Evolutionary conservation across 2,797 vertebrate genomes (phyloP).

Genomic region (Chrysolophus pictus): DNA sequence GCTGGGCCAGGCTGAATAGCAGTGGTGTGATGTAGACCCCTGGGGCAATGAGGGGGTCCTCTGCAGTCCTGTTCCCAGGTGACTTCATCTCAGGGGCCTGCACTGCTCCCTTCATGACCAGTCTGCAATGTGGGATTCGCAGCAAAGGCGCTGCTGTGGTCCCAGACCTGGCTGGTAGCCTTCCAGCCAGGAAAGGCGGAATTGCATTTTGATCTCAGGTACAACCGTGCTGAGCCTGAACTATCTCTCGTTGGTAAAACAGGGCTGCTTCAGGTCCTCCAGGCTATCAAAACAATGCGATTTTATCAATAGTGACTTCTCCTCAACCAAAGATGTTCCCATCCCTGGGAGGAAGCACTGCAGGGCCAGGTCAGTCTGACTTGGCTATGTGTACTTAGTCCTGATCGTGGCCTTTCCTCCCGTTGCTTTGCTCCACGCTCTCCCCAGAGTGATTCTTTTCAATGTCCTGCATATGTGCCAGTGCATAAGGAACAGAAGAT

Average conservation of each 20-base stretch:
- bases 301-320: neutral
- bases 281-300: neutral
- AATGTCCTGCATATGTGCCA: constrained; percentile 22
- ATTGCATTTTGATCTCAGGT: neutral
- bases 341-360: neutral
- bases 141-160: neutral
- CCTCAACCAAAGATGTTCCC: neutral
- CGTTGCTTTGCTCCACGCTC: neutral
- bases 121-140: neutral
- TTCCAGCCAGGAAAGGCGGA: neutral
- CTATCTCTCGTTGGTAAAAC: neutral
- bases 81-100: neutral
- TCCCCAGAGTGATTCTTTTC: constrained; percentile 9
- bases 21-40: neutral
- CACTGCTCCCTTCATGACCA: neutral
- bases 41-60: neutral
- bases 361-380: neutral
- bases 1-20: neutral
- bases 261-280: neutral
- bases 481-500: constrained; percentile 19
- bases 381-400: neutral
- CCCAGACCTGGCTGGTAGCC: neutral
- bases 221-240: neutral
- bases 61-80: neutral
- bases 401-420: neutral